These are phyloP conservation scores for Panthera tigris DNA, from an alignment of 2,113 vertebrate genomes.

Conservation along the genomic window DNA sequence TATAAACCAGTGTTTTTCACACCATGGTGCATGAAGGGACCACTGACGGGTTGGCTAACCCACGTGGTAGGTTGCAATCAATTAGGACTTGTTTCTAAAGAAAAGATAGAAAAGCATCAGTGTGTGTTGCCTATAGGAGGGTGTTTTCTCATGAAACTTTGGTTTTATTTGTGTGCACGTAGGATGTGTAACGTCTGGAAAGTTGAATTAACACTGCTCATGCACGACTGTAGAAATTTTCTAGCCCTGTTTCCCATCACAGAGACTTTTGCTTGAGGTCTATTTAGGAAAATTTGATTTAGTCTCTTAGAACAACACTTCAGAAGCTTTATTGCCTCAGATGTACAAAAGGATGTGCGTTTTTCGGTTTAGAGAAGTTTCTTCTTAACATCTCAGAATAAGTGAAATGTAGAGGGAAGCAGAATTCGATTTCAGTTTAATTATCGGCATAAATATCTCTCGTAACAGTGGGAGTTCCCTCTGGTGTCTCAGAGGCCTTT, in stretches of 20 bases:
- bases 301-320: neutral
- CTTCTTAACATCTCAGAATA: neutral
- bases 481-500: neutral
- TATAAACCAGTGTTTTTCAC: neutral
- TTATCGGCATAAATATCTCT: neutral
- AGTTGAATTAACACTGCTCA: neutral
- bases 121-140: neutral
- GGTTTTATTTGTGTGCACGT: neutral
- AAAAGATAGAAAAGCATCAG: neutral
- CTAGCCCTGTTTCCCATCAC: neutral
- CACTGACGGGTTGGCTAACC: neutral
- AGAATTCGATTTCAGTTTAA: neutral
- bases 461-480: neutral
- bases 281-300: neutral
- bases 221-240: neutral
- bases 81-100: neutral
- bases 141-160: neutral
- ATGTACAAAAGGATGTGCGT: neutral
- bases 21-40: neutral
- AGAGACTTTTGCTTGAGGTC: neutral
- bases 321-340: neutral
- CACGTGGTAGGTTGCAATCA: neutral
- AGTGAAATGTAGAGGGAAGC: neutral
- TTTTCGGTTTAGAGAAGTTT: neutral
- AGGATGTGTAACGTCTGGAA: neutral